Percentiles rank a stretch among this genome's conserved stretches.
These are phyloP conservation scores for Acholoe squamosa DNA, from an alignment of 2,888 invertebrate genomes.

Conservation along the genomic window DNA sequence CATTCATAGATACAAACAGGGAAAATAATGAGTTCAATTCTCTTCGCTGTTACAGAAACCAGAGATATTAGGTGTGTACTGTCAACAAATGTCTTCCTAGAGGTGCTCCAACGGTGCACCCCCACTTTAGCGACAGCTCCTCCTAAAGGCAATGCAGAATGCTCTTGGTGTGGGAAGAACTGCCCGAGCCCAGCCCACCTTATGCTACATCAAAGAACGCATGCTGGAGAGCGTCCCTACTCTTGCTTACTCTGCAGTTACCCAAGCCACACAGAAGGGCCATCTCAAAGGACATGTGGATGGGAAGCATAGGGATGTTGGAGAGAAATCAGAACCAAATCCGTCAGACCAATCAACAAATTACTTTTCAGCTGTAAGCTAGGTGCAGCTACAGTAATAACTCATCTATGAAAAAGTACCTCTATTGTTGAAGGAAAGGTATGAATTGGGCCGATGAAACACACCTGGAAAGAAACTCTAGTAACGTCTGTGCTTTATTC, in stretches of 20 bases:
- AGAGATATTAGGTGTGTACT: not conserved
- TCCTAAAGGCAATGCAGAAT: not conserved
- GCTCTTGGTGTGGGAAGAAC: constrained; percentile 24
- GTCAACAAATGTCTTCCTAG: no score
- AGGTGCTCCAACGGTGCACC: no score
- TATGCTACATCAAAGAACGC: not conserved
- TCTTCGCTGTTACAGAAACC: constrained; percentile 25
- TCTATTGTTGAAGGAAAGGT: no score
- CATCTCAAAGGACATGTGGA: not conserved
- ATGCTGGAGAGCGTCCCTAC: constrained; percentile 37
- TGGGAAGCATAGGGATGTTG: not conserved
- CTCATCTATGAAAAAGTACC: no score
- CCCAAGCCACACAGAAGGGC: not conserved
- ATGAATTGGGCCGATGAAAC: no score
- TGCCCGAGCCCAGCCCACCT: not conserved
- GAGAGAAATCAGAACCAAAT: not conserved
- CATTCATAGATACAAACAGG: no score
- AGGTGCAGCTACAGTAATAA: no score
- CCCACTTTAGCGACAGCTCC: no score
- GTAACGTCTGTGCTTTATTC: constrained; percentile 24
- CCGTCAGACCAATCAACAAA: not conserved
- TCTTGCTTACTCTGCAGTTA: constrained; percentile 27
- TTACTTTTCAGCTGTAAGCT: not conserved
- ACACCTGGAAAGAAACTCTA: no score
- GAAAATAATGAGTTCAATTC: not conserved